Evolutionary conservation across 2,113 vertebrate genomes (phyloP).

Genomic region (Bujurquina vittata): DNA sequence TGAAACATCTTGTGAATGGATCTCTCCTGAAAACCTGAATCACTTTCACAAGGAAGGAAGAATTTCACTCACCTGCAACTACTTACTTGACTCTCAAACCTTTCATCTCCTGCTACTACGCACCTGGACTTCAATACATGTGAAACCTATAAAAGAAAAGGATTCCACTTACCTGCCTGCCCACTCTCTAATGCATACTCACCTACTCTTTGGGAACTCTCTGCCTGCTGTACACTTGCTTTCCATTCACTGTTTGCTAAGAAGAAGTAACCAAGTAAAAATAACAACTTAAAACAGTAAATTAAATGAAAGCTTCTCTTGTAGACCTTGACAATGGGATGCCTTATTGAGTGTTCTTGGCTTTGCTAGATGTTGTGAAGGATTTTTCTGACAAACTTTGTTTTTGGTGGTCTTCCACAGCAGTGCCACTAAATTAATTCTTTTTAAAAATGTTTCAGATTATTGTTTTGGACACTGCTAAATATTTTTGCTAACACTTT

Average conservation of each 20-base stretch:
- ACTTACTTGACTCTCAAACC: not conserved
- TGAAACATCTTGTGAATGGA: not conserved
- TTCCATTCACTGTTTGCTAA: too few relatives aligned
- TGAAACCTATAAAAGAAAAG: too few relatives aligned
- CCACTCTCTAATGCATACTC: too few relatives aligned
- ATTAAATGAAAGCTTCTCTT: not conserved
- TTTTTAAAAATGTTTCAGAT: not conserved
- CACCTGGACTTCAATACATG: too few relatives aligned
- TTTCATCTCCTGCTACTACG: too few relatives aligned
- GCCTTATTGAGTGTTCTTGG: not conserved
- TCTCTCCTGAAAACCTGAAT: not conserved
- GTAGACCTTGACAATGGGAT: not conserved
- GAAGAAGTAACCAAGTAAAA: too few relatives aligned
- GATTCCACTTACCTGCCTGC: too few relatives aligned
- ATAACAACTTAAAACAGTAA: too few relatives aligned
- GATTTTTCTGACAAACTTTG: not conserved
- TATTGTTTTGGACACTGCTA: not conserved
- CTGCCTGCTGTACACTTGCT: too few relatives aligned
- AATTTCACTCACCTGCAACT: not conserved
- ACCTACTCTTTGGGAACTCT: too few relatives aligned
- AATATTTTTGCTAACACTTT: not conserved
- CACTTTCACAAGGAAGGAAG: not conserved
- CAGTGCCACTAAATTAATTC: not conserved
- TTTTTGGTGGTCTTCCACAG: not conserved
- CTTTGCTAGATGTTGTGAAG: not conserved